These are phyloP conservation scores for Enteromius treurensis DNA, from an alignment of 2,797 vertebrate species.

Conservation along the genomic window DNA sequence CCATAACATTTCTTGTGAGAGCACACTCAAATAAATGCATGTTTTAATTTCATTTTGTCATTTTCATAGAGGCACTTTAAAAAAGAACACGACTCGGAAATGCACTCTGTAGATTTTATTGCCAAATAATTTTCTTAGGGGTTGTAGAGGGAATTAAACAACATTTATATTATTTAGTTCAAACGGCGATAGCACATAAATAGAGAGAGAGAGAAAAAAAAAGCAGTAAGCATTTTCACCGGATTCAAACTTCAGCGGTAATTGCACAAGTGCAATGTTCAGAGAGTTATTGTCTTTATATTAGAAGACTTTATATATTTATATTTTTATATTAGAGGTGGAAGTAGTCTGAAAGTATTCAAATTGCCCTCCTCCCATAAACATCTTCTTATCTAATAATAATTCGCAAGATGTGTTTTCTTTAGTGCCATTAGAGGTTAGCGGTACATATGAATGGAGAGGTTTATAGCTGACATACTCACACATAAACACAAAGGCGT, in stretches of 20 bases:
- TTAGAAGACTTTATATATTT: constrained; percentile 38
- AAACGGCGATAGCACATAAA: constrained; percentile 74
- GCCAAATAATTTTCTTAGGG: constrained; percentile 78
- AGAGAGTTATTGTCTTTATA: constrained; percentile 64
- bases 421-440: constrained; percentile 30
- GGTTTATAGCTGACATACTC: constrained; percentile 13
- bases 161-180: constrained; percentile 76
- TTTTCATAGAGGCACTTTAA: constrained; percentile 81
- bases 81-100: constrained; percentile 82
- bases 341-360: constrained; percentile 50
- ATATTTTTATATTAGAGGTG: constrained; percentile 33
- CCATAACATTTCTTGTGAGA: constrained; percentile 70
- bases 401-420: constrained; percentile 41
- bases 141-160: constrained; percentile 71
- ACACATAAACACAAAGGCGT: constrained; percentile 2
- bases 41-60: constrained; percentile 84
- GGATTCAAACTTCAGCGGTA: constrained; percentile 73
- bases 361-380: constrained; percentile 42
- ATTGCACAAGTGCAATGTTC: constrained; percentile 67
- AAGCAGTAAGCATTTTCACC: constrained; percentile 70
- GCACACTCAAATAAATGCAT: constrained; percentile 75
- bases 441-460: neutral
- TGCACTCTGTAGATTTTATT: constrained; percentile 78
- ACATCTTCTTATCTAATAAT: constrained; percentile 48
- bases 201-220: constrained; percentile 54